A percentile compares a stretch with the other conserved stretches of the same genome.
Conservation (phyloP, 1,140 invertebrate species). For the Bombus ignitus region DNA sequence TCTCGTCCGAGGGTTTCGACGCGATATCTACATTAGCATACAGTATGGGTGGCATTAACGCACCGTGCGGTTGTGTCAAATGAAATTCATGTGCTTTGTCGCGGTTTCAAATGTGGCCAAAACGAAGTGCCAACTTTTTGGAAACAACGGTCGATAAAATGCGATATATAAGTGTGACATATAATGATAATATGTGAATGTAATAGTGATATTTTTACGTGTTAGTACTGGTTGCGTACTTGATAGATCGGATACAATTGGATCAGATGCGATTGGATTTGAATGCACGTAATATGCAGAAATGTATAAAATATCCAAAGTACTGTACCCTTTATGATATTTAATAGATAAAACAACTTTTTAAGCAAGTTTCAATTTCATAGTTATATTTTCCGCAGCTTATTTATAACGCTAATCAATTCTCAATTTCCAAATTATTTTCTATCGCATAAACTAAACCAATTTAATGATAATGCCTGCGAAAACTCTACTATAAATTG, state of each 20-base stretch:
- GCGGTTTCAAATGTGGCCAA: not conserved
- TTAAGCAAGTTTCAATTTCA: too few relatives aligned
- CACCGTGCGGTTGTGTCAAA: constrained; percentile 10
- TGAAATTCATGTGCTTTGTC: not conserved
- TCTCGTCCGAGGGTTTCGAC: constrained; percentile 28
- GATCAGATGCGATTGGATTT: too few relatives aligned
- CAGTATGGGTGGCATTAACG: constrained; percentile 29
- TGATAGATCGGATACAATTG: not conserved
- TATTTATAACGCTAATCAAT: too few relatives aligned
- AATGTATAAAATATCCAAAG: too few relatives aligned
- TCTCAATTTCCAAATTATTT: too few relatives aligned
- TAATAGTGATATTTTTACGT: not conserved
- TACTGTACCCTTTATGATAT: too few relatives aligned
- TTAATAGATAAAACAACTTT: too few relatives aligned
- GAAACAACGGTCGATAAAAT: not conserved
- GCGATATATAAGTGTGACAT: too few relatives aligned
- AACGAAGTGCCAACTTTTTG: not conserved
- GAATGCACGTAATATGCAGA: too few relatives aligned
- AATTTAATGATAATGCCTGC: too few relatives aligned
- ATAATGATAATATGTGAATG: not conserved
- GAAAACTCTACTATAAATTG: not conserved
- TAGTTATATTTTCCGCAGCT: too few relatives aligned
- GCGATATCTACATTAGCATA: constrained; percentile 17
- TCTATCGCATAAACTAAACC: too few relatives aligned
- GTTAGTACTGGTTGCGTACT: not conserved